Evolutionary conservation across 2,113 vertebrate species (phyloP).

Genomic region (Formicarius rufipectus): DNA sequence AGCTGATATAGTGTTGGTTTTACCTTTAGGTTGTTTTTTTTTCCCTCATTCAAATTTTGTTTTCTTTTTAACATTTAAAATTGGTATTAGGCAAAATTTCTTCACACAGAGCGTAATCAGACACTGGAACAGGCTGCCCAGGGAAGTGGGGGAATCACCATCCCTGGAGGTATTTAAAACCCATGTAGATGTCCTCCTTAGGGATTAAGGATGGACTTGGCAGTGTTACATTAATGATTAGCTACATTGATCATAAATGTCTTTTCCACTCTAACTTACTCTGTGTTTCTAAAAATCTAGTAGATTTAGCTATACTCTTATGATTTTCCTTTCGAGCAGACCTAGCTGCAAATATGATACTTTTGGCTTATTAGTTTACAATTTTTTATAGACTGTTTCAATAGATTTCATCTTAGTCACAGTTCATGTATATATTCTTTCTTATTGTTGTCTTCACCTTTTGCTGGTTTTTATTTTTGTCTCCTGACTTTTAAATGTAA

Average conservation of each 20-base stretch:
- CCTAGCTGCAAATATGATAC: not conserved
- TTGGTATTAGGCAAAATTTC: not conserved
- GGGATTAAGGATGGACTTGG: not conserved
- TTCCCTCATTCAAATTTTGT: not conserved
- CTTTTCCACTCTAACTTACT: not conserved
- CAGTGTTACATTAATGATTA: not conserved
- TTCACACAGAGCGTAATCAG: not conserved
- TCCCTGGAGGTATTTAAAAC: not conserved
- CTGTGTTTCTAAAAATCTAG: not conserved
- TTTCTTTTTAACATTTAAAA: not conserved
- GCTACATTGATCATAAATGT: not conserved
- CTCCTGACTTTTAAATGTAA: not conserved
- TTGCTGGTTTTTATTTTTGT: not conserved
- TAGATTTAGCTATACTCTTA: not conserved
- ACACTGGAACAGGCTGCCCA: not conserved
- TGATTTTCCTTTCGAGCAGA: not conserved
- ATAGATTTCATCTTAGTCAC: not conserved
- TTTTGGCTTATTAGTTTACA: not conserved
- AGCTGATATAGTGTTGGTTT: not conserved
- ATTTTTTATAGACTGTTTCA: not conserved
- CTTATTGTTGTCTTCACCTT: not conserved
- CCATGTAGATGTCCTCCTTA: not conserved
- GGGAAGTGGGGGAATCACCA: not conserved
- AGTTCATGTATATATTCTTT: not conserved
- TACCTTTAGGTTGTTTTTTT: not conserved